phyloP scores from a whole-genome alignment of 2,113 vertebrate genomes.

The Picathartes gymnocephalus region DNA sequence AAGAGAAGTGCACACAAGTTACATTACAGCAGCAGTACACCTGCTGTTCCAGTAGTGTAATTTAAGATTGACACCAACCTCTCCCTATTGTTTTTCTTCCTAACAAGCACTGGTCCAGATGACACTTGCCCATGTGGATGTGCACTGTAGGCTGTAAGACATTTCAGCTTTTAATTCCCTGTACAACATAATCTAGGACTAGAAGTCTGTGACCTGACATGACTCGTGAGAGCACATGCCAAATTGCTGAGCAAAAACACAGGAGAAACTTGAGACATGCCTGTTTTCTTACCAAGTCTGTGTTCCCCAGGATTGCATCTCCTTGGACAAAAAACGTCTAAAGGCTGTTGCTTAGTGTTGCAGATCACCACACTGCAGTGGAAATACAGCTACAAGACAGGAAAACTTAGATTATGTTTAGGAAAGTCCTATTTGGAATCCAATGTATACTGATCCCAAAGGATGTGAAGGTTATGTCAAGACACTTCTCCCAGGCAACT shows the following conservation, averaged over 20 bases:
- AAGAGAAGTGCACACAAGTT: not conserved
- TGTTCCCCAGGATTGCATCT: slow-evolving; percentile 36
- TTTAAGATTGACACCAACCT: not conserved
- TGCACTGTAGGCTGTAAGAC: slow-evolving; percentile 16
- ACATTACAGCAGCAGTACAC: not conserved
- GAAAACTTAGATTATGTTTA: not conserved
- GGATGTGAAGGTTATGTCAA: not conserved
- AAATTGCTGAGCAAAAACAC: not conserved
- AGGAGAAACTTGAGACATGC: not conserved
- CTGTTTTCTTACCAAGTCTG: slow-evolving; percentile 10
- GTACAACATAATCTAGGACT: not conserved
- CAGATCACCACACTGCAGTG: slow-evolving; percentile 65
- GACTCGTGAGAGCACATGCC: accelerated
- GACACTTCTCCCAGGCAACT: not conserved
- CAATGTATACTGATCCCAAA: accelerated
- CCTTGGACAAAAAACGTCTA: not conserved
- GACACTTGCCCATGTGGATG: not conserved
- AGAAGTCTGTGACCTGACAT: not conserved
- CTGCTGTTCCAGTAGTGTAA: not conserved
- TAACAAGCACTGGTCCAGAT: slow-evolving; percentile 39
- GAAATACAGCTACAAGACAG: slow-evolving; percentile 55
- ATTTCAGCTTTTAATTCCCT: not conserved
- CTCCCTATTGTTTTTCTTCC: not conserved
- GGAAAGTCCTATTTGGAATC: not conserved
- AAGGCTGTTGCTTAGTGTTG: not conserved